Conservation (phyloP, 2,113 vertebrate species). For the Oceanodroma tethys region DNA sequence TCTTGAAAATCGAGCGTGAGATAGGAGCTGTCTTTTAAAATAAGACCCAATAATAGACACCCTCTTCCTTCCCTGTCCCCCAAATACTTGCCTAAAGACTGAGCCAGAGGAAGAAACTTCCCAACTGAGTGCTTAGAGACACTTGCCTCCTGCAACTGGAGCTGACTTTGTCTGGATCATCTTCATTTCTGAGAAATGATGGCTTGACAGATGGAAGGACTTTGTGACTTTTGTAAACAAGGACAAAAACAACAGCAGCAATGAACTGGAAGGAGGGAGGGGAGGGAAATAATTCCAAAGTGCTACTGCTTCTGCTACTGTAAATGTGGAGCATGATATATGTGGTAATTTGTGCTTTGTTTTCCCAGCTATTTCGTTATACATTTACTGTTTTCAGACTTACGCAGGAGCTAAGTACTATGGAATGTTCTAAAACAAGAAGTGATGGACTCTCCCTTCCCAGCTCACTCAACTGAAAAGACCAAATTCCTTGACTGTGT, state of each 20-base stretch:
- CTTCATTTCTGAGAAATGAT: not conserved
- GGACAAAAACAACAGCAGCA: not conserved
- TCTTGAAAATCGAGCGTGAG: not conserved
- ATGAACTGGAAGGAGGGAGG: not conserved
- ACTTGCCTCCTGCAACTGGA: not conserved
- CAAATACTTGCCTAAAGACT: not conserved
- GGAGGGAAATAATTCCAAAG: not conserved
- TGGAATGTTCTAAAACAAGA: conserved; percentile 18
- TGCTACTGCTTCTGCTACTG: not conserved
- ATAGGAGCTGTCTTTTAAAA: not conserved
- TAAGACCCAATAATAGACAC: not conserved
- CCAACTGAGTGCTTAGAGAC: not conserved
- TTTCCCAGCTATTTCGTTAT: conserved; percentile 43
- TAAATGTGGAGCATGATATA: conserved; percentile 6
- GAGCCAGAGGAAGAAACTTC: not conserved
- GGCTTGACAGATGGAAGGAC: not conserved
- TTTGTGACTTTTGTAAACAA: not conserved
- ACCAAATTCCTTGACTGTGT: not conserved
- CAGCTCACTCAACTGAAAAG: conserved; percentile 29
- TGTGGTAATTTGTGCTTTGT: conserved; percentile 43
- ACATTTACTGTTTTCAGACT: conserved; percentile 38
- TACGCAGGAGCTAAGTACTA: not conserved
- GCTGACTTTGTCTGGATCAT: not conserved
- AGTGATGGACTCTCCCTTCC: conserved; percentile 18
- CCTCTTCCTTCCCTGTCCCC: rapidly evolving